phyloP scores from a whole-genome alignment of 2,888 invertebrate species.

The Acanthoscelides obtectus region DNA sequence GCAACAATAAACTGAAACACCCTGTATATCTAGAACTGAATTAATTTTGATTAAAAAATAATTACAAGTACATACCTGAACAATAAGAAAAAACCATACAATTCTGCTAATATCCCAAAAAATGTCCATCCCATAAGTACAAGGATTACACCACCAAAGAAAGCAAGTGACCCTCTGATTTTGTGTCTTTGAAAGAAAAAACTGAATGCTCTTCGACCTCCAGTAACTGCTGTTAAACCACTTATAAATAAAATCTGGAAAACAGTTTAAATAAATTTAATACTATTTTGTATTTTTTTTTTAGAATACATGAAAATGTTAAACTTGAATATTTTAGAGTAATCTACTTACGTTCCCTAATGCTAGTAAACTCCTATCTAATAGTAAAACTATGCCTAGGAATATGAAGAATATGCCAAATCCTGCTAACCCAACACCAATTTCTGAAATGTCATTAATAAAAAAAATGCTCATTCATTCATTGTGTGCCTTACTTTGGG shows the following conservation, averaged over 20 bases:
- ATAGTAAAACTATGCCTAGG: constrained; percentile 85
- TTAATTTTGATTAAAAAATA: neutral
- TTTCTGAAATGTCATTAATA: constrained; percentile 64
- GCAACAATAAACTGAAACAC: no score
- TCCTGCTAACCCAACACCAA: constrained; percentile 93
- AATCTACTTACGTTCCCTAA: constrained; percentile 90
- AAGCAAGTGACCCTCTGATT: constrained; percentile 81
- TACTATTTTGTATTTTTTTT: neutral
- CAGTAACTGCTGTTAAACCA: constrained; percentile 94
- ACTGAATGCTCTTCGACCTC: constrained; percentile 87
- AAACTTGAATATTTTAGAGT: constrained; percentile 1
- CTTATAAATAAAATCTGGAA: constrained; percentile 92
- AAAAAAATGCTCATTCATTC: neutral
- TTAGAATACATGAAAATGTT: neutral
- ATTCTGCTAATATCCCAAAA: constrained; percentile 93
- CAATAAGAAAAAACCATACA: constrained; percentile 88
- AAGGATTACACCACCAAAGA: constrained; percentile 88
- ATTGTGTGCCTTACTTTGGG: constrained; percentile 65
- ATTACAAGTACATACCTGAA: constrained; percentile 59
- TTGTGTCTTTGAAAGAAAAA: constrained; percentile 99
- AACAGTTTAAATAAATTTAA: constrained; percentile 3
- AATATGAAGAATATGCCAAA: constrained; percentile 95
- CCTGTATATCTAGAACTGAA: neutral
- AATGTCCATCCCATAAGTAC: constrained; percentile 95
- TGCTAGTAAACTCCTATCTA: constrained; percentile 96